Evolutionary conservation across 2,888 invertebrate species (phyloP).

Genomic region (Nemoura dubitans): DNA sequence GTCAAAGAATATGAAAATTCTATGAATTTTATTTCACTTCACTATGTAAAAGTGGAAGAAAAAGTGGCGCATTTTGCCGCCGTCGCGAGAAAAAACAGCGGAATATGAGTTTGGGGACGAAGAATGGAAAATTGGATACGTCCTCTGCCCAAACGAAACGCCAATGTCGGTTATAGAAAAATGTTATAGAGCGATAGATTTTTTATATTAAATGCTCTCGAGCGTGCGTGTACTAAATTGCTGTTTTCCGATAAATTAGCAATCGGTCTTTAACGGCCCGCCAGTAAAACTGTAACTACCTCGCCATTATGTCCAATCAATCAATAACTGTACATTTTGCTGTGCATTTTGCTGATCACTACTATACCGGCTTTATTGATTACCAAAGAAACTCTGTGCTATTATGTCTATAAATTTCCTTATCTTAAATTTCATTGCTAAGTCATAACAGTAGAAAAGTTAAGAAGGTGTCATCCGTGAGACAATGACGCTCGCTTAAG

Average conservation of each 20-base stretch:
- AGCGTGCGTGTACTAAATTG: neutral
- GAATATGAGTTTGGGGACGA: neutral
- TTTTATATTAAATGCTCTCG: neutral
- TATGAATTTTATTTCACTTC: neutral
- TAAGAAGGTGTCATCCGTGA: no score
- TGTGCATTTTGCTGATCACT: neutral
- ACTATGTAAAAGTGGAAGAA: neutral
- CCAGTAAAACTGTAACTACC: neutral
- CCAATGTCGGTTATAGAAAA: neutral
- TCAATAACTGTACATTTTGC: neutral
- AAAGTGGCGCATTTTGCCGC: neutral
- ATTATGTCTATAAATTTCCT: neutral
- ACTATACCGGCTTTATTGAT: neutral
- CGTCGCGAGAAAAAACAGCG: neutral
- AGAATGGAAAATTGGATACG: slow-evolving; percentile 7
- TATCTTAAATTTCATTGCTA: neutral
- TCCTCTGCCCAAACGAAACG: neutral
- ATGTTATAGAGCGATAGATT: neutral
- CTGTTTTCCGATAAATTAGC: neutral
- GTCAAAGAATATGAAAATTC: neutral
- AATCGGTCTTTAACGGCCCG: neutral
- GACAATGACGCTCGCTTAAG: neutral
- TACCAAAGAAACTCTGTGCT: neutral
- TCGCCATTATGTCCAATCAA: neutral
- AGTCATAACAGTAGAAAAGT: neutral